Percentiles rank a stretch among this genome's conserved stretches.
Evolutionary conservation across 2,113 vertebrate genomes (phyloP).

Genomic region (Odocoileus hemionus): DNA sequence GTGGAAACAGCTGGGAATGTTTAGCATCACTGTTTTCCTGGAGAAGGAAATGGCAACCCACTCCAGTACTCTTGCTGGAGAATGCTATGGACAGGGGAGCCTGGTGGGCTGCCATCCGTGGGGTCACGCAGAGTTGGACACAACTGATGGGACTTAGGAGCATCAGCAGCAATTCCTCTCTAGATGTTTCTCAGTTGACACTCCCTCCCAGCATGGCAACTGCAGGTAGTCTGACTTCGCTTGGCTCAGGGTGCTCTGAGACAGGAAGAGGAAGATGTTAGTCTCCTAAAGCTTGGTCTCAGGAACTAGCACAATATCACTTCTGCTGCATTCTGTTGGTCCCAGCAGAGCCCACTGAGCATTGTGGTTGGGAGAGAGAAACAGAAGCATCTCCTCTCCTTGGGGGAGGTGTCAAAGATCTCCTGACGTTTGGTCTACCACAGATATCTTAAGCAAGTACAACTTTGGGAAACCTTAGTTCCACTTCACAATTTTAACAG

Average conservation of each 20-base stretch:
- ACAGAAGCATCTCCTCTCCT: background rate
- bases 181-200: background rate
- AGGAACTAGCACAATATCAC: accelerated
- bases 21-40: background rate
- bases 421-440: background rate
- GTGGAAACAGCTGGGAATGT: background rate
- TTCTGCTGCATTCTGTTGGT: background rate
- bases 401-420: background rate
- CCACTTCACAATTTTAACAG: background rate
- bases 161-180: background rate
- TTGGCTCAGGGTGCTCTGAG: background rate
- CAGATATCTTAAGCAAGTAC: background rate
- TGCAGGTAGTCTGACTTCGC: background rate
- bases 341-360: background rate
- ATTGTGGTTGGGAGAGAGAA: background rate
- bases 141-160: background rate
- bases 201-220: background rate
- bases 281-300: background rate
- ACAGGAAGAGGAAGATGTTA: background rate
- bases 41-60: background rate
- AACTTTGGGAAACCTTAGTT: background rate
- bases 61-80: background rate
- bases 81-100: background rate
- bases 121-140: background rate
- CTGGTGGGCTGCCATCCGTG: background rate